Evolutionary conservation across 2,113 vertebrate genomes (phyloP).

Genomic region (Mobula hypostoma): DNA sequence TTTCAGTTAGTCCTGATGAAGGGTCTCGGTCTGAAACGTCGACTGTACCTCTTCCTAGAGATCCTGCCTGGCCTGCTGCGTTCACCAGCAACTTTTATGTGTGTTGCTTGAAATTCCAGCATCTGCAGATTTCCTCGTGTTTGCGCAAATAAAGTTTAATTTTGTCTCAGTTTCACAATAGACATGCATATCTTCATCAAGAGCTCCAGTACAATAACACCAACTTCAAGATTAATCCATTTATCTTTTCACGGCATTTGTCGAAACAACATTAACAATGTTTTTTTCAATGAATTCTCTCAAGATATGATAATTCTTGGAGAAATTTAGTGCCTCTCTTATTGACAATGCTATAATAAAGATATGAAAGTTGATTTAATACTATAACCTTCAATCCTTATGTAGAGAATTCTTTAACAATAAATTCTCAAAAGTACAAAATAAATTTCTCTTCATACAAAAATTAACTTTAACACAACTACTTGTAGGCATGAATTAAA

Average conservation of each 20-base stretch:
- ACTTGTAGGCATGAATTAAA: background rate
- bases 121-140: too few relatives aligned
- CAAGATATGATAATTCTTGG: background rate
- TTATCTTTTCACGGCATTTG: background rate
- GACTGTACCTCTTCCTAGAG: too few relatives aligned
- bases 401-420: background rate
- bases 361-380: background rate
- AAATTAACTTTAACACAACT: background rate
- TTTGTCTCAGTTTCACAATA: background rate
- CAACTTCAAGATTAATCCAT: background rate
- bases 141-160: background rate
- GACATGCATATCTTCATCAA: background rate
- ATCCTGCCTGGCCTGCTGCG: too few relatives aligned
- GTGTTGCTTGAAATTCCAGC: too few relatives aligned
- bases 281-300: background rate
- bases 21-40: too few relatives aligned
- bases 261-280: background rate
- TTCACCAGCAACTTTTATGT: too few relatives aligned
- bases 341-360: background rate
- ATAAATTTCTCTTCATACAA: background rate
- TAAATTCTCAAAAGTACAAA: background rate
- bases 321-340: background rate
- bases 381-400: background rate
- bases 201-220: background rate
- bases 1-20: too few relatives aligned